Base-by-base conservation (phyloP, 1,140 invertebrate genomes). In the Aleiodes sp. region DNA sequence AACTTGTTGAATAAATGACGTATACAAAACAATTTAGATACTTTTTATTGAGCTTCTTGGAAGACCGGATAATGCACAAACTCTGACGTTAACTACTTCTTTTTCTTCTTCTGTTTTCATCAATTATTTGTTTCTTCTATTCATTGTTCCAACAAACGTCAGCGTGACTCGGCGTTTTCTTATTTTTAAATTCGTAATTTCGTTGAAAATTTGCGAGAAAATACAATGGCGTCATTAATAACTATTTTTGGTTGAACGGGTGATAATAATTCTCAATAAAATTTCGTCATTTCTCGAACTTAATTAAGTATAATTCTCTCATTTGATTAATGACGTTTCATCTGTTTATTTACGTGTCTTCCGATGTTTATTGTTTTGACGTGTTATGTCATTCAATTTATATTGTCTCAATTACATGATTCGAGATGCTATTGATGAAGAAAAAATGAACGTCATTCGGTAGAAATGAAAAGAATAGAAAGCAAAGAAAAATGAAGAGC, bases 1-100 rank as follows among this genome's bases (percentile, higher is more conserved):
- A n/a, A n/a, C n/a, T 56, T 60, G 52, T 37, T 35, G 70, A 59
- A 71, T 71, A 64, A 67, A 52, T 41, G 29, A 56, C 24, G n/a
- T n/a, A 68, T 61, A 29, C 24, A 62, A 35, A 39, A 28, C 62
- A 41, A 39, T 64, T 52, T 52, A 52, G 19, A 52, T 7, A 10
- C 26, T 52, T 52, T 46, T 21, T 46, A 4, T 52, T 52, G 6
- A 52, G 21, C 7, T 52, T 52, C 46, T 21, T 24, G 46, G 46
- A 52, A 52, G 12, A 52, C 46, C 46, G 46, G 46, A 52, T 24
- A 52, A 52, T 21, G n/a, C n/a, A n/a, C n/a, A n/a, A 24, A 16
- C 16, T 24, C 46, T 52, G 46, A 52, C 46, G 46, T 52, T 24
- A n/a, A n/a, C n/a, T n/a, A n/a, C n/a, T n/a, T n/a, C n/a, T n/a